phyloP scores from a whole-genome alignment of 2,888 invertebrate species.

The Sinotaia quadrata region DNA sequence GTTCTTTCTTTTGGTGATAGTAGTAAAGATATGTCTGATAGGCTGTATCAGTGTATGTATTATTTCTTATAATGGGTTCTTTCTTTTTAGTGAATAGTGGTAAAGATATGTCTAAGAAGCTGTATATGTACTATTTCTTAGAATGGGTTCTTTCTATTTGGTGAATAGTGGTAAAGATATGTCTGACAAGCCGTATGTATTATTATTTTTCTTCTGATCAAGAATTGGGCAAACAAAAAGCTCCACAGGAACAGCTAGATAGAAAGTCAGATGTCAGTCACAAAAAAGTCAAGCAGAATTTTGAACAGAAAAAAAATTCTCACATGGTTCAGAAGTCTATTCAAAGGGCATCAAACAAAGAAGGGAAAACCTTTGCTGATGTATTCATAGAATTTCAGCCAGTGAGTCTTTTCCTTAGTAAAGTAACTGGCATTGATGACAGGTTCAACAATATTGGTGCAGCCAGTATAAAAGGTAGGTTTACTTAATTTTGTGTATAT shows the following conservation, averaged over 20 bases:
- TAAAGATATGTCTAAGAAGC: too few species aligned
- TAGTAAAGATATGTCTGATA: too few species aligned
- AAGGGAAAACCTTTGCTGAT: constrained; percentile 34
- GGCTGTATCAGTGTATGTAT: too few species aligned
- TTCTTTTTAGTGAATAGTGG: too few species aligned
- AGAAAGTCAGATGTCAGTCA: constrained; percentile 3
- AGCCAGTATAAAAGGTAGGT: constrained; percentile 66
- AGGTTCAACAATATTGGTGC: constrained; percentile 58
- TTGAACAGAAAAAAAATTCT: not conserved
- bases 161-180: too few species aligned
- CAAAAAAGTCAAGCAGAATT: constrained; percentile 1
- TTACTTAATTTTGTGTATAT: too few species aligned
- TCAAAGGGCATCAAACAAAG: not conserved
- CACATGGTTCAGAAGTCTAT: not conserved
- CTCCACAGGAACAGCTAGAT: not conserved
- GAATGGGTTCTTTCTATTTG: too few species aligned
- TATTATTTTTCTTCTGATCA: not conserved
- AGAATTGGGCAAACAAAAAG: constrained; percentile 9
- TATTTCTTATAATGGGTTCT: too few species aligned
- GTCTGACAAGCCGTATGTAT: too few species aligned
- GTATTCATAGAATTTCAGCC: constrained; percentile 53
- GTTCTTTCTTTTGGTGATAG: too few species aligned
- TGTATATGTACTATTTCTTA: too few species aligned
- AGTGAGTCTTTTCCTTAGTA: constrained; percentile 66
- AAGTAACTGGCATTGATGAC: constrained; percentile 65